phyloP scores from a whole-genome alignment of 1,140 invertebrate genomes.

The Lucilia cuprina region DNA sequence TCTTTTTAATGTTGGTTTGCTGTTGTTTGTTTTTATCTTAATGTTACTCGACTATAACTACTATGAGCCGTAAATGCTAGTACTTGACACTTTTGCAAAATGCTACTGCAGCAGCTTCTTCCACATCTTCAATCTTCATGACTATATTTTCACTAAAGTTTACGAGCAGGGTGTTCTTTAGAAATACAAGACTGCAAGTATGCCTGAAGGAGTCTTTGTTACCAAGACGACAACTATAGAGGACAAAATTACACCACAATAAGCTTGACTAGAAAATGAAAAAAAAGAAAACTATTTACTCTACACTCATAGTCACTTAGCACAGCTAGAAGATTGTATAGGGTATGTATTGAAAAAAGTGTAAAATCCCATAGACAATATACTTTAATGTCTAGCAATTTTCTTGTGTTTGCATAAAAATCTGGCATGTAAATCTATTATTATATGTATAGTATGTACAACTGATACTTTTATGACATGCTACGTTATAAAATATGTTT shows the following conservation, averaged over 20 bases:
- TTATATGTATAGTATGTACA: no score
- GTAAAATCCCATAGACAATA: not conserved
- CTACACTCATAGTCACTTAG: not conserved
- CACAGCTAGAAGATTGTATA: not conserved
- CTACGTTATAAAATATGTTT: no score
- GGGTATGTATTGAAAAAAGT: not conserved
- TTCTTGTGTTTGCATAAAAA: not conserved
- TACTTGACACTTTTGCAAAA: slow-evolving; percentile 14
- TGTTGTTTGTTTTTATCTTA: not conserved
- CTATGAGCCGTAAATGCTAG: not conserved
- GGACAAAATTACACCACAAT: not conserved
- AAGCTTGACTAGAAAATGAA: not conserved
- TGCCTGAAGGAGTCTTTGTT: not conserved
- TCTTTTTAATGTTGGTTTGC: not conserved
- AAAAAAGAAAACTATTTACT: not conserved
- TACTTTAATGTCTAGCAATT: not conserved
- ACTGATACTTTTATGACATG: no score
- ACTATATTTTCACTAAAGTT: not conserved
- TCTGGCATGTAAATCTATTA: no score
- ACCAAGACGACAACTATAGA: not conserved
- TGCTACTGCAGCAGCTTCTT: not conserved
- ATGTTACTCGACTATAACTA: not conserved
- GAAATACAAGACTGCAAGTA: not conserved
- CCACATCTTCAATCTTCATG: not conserved
- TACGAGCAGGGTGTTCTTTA: not conserved